phyloP scores from a whole-genome alignment of 2,113 vertebrate species.

The Sturnira hondurensis region DNA sequence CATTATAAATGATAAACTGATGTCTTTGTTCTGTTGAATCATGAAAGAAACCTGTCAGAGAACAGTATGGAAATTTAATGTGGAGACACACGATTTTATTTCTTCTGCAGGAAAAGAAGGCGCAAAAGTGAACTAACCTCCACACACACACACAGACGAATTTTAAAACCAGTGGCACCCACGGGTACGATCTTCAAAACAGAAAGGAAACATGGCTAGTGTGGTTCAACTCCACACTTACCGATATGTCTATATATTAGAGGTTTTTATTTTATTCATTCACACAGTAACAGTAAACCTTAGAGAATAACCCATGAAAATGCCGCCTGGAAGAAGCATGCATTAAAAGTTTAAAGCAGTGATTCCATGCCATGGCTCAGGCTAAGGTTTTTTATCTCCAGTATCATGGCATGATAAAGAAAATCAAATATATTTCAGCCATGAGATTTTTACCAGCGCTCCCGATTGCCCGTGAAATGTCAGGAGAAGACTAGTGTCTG shows the following conservation, averaged over 20 bases:
- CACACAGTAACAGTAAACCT: slow-evolving; percentile 50
- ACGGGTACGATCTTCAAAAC: slow-evolving; percentile 25
- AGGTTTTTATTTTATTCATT: slow-evolving; percentile 13
- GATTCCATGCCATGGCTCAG: slow-evolving; percentile 59
- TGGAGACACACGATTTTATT: slow-evolving; percentile 36
- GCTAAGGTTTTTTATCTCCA: slow-evolving; percentile 63
- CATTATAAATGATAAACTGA: slow-evolving; percentile 50
- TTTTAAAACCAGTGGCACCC: slow-evolving; percentile 56
- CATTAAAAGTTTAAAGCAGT: slow-evolving; percentile 66
- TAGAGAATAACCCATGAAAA: slow-evolving; percentile 57
- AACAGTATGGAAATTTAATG: slow-evolving; percentile 34
- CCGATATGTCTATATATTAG: slow-evolving; percentile 1
- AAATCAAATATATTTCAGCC: slow-evolving; percentile 64
- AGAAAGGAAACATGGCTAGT: neutral
- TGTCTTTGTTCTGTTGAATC: slow-evolving; percentile 41
- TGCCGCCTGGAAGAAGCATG: slow-evolving; percentile 44
- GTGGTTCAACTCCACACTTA: slow-evolving; percentile 8
- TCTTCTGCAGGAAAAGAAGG: slow-evolving; percentile 36
- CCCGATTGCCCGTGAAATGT: slow-evolving; percentile 48
- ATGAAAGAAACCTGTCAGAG: slow-evolving; percentile 35
- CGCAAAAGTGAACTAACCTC: slow-evolving; percentile 12
- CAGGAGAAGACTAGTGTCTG: neutral
- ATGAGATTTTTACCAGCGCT: slow-evolving; percentile 37
- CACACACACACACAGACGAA: slow-evolving; percentile 29
- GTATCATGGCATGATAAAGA: slow-evolving; percentile 57